Base-by-base conservation (phyloP, 1,140 invertebrate species). In the Psilanteris sp. region DNA sequence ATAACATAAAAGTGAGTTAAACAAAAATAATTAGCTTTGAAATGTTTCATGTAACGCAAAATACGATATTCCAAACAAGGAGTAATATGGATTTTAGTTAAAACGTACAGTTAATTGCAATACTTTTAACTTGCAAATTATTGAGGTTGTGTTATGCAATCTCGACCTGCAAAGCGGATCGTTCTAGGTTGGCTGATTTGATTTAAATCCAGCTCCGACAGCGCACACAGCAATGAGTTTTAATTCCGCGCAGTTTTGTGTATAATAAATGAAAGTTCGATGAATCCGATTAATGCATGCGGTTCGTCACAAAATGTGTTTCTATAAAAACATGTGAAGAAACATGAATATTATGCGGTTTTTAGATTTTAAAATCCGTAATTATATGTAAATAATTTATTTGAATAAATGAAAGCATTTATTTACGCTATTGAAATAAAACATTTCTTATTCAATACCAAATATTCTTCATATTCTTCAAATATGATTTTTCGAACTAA, bases 121-220 rank as follows among this genome's bases (percentile, higher is more conserved):
- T 67, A 67, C 55, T 61, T 24, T 67, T 31, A 9, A 64, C 39
- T 41, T 22, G 71, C 32, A 50, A 68, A 62, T 67, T 55, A 75
- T 75, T 62, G 55, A 55, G 62, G 55, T 68, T 74, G 32, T 16
- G 46, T 62, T 74, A 67, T 15, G 59, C 52, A 66, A 73, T 36
- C 43, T 72, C 68, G 68, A 57, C 26, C 41, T 66, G 59, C 50
- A 74, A 67, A 73, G 52, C 44, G 46, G 61, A 46, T 66, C 41
- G 50, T 73, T 66, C 52, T 52, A 52, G 27, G 59, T 59, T 57
- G 37, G 34, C 18, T 27, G 59, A 57, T 73, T 43, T 31, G 44
- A 66, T 66, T 66, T 50, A 44, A 72, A 59, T 66, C 70, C 43
- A 26, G 11, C 26, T 37, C 22, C 13, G 39, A 11, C 26, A 22